Evolutionary conservation across 2,113 vertebrate species (phyloP).

Genomic region (Phalacrocorax carbo): DNA sequence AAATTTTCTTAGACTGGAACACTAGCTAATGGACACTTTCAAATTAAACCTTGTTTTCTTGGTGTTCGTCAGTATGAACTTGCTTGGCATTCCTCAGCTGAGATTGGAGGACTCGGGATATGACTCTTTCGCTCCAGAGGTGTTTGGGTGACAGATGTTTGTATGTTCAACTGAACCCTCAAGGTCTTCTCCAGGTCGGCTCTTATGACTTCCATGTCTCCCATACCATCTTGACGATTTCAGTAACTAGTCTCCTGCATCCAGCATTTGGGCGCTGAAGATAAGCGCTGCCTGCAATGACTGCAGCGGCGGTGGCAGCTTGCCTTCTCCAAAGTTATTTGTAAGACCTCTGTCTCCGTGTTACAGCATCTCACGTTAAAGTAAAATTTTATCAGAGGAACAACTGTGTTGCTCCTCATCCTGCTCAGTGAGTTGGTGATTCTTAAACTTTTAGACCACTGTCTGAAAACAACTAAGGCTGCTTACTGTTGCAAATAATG

Average conservation of each 20-base stretch:
- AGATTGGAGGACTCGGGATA: not conserved
- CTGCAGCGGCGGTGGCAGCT: not conserved
- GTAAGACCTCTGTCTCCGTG: not conserved
- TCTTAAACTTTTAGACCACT: not conserved
- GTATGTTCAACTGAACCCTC: not conserved
- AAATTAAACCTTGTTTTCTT: not conserved
- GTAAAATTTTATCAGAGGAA: not conserved
- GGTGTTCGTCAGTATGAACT: not conserved
- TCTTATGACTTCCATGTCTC: not conserved
- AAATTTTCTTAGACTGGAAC: not conserved
- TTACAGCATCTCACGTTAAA: not conserved
- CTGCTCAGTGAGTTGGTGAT: not conserved
- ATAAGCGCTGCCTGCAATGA: not conserved
- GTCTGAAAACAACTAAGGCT: not conserved
- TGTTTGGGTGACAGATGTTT: not conserved
- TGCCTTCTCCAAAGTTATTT: not conserved
- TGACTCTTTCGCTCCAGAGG: not conserved
- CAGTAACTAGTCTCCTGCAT: not conserved
- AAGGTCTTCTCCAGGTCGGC: not conserved
- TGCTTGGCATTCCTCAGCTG: not conserved
- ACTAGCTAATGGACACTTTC: not conserved
- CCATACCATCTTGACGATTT: not conserved
- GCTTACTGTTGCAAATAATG: not conserved
- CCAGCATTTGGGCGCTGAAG: not conserved
- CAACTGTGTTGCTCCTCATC: not conserved